Evolutionary conservation across 2,113 vertebrate genomes (phyloP).

Genomic region (Oryzias woworae): DNA sequence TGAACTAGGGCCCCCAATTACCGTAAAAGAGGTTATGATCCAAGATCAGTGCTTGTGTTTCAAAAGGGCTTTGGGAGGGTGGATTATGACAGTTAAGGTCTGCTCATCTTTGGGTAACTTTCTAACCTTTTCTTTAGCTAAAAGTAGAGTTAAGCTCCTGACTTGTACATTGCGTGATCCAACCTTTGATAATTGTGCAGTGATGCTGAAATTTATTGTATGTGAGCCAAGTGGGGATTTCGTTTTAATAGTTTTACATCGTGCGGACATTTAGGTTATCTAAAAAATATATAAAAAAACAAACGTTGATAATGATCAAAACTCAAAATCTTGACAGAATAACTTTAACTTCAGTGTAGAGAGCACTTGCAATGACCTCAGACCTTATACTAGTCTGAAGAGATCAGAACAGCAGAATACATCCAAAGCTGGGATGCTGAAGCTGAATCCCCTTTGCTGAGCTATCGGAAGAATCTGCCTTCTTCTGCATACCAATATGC

Average conservation of each 20-base stretch:
- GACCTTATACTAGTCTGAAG: conserved; percentile 64
- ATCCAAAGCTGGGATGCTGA: conserved; percentile 65
- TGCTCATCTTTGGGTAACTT: conserved; percentile 50
- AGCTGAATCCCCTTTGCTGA: conserved; percentile 57
- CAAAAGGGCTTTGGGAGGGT: conserved; percentile 49
- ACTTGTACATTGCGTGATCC: conserved; percentile 39
- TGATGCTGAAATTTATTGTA: conserved; percentile 22
- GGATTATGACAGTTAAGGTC: conserved; percentile 32
- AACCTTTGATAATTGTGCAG: conserved; percentile 25
- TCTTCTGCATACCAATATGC: conserved; percentile 75
- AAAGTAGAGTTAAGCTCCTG: conserved; percentile 51
- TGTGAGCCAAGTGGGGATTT: conserved; percentile 9
- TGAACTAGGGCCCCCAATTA: conserved; percentile 64
- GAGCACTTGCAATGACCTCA: conserved; percentile 48
- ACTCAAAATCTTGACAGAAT: conserved; percentile 46
- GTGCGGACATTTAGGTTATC: conserved; percentile 35
- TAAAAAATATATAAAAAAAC: conserved; percentile 39
- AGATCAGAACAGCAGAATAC: conserved; percentile 70
- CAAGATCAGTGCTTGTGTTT: conserved; percentile 55
- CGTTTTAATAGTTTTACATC: conserved; percentile 36
- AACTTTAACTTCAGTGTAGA: conserved; percentile 29
- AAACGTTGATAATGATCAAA: conserved; percentile 59
- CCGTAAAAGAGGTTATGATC: conserved; percentile 62
- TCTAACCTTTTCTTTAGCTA: conserved; percentile 45
- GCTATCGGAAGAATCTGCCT: conserved; percentile 69